phyloP scores from a whole-genome alignment of 2,888 invertebrate genomes.

The Brachylomia viminalis region DNA sequence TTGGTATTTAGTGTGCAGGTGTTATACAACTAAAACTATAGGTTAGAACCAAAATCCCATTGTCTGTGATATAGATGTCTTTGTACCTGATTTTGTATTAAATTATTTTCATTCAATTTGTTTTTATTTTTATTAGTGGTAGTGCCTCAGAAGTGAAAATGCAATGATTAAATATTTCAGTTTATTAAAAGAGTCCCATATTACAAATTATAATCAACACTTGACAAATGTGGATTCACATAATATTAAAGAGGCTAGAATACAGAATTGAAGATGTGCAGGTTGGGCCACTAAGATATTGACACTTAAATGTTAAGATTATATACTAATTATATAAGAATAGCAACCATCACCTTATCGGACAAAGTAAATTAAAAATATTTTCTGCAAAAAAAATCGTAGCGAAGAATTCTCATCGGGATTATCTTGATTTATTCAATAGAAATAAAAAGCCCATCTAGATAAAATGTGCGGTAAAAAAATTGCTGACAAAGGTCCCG shows the following conservation, averaged over 20 bases:
- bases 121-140: slow-evolving; percentile 38
- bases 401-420: background rate
- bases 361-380: background rate
- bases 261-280: slow-evolving; percentile 29
- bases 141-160: slow-evolving; percentile 75
- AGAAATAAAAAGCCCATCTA: background rate
- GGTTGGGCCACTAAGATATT: slow-evolving; percentile 22
- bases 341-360: slow-evolving; percentile 15
- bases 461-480: background rate
- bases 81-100: slow-evolving; percentile 72
- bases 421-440: background rate
- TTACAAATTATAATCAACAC: slow-evolving; percentile 70
- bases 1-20: slow-evolving; percentile 71
- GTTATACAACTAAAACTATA: slow-evolving; percentile 57
- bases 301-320: background rate
- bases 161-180: slow-evolving; percentile 68
- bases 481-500: background rate
- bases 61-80: slow-evolving; percentile 72
- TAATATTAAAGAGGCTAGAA: slow-evolving; percentile 30
- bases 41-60: slow-evolving; percentile 42
- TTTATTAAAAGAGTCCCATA: slow-evolving; percentile 75
- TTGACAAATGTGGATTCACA: slow-evolving; percentile 40
- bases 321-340: slow-evolving; percentile 18
- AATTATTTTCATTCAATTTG: slow-evolving; percentile 46
- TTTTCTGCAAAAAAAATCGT: too few relatives aligned